Evolutionary conservation across 2,888 invertebrate species (phyloP).

Genomic region (Tanypteryx hageni): DNA sequence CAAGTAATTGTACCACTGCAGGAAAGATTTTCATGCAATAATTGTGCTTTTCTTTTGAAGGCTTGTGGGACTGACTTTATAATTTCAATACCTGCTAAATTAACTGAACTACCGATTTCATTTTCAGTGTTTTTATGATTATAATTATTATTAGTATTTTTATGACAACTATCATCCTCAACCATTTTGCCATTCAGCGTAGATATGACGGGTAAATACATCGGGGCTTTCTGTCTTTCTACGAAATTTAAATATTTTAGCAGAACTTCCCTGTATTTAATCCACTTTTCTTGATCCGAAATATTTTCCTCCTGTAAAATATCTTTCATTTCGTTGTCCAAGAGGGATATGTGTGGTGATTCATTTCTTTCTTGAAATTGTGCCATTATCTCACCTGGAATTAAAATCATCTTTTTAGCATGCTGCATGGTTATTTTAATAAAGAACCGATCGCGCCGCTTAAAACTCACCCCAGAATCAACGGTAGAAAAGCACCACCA

Average conservation of each 20-base stretch:
- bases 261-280: not conserved
- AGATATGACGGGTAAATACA: not conserved
- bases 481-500: not conserved
- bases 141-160: too few relatives aligned
- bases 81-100: not conserved
- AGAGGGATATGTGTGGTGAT: not conserved
- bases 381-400: not conserved
- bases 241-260: not conserved
- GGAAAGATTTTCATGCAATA: not conserved
- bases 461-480: not conserved
- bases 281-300: conserved; percentile 42
- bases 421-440: conserved; percentile 25
- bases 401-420: conserved; percentile 40
- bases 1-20: not conserved
- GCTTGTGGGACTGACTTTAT: conserved; percentile 13
- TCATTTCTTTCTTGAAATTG: not conserved
- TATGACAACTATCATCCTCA: not conserved
- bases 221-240: not conserved
- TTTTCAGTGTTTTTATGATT: not conserved
- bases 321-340: not conserved
- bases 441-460: not conserved
- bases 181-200: too few relatives aligned
- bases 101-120: not conserved
- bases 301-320: not conserved
- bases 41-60: not conserved